Evolutionary conservation across 1,140 invertebrate species (phyloP).

Genomic region (Drosophila orosa): DNA sequence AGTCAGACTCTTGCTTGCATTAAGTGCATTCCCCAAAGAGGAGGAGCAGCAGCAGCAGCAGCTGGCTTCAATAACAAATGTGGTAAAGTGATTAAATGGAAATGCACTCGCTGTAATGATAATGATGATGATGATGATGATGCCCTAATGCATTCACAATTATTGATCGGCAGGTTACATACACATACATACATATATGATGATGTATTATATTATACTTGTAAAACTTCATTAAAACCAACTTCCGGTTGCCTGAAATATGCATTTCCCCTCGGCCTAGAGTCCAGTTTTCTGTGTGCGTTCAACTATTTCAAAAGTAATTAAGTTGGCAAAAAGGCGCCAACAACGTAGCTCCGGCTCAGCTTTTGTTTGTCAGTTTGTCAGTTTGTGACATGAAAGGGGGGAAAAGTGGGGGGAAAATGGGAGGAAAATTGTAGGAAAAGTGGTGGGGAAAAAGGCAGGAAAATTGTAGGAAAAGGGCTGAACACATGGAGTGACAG

Average conservation of each 20-base stretch:
- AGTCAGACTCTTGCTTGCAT: too few relatives aligned
- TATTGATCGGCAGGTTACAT: slow-evolving; percentile 20
- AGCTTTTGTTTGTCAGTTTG: slow-evolving; percentile 34
- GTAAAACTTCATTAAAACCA: slow-evolving; percentile 63
- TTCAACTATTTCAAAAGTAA: slow-evolving; percentile 78
- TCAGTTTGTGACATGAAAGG: slow-evolving; percentile 8
- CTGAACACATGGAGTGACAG: not conserved
- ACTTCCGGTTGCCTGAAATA: slow-evolving; percentile 61
- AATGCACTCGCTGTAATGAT: slow-evolving; percentile 18
- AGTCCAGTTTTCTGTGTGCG: slow-evolving; percentile 32
- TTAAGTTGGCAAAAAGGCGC: slow-evolving; percentile 76
- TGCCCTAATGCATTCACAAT: slow-evolving; percentile 41
- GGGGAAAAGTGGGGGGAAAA: too few relatives aligned
- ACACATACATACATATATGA: not conserved
- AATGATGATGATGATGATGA: not conserved
- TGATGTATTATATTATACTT: slow-evolving; percentile 24
- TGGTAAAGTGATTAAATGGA: slow-evolving; percentile 35
- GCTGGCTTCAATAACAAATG: not conserved
- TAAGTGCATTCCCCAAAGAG: slow-evolving; percentile 7
- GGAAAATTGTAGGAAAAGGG: not conserved
- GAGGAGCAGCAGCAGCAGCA: too few relatives aligned
- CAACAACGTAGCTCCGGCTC: slow-evolving; percentile 38
- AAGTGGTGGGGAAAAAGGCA: not conserved
- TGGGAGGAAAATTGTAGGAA: too few relatives aligned
- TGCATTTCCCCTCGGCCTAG: slow-evolving; percentile 10